Percentiles rank a stretch among this genome's conserved stretches.
These are phyloP conservation scores for Crotalus viridis DNA, from an alignment of 2,113 vertebrate species.

Conservation along the genomic window DNA sequence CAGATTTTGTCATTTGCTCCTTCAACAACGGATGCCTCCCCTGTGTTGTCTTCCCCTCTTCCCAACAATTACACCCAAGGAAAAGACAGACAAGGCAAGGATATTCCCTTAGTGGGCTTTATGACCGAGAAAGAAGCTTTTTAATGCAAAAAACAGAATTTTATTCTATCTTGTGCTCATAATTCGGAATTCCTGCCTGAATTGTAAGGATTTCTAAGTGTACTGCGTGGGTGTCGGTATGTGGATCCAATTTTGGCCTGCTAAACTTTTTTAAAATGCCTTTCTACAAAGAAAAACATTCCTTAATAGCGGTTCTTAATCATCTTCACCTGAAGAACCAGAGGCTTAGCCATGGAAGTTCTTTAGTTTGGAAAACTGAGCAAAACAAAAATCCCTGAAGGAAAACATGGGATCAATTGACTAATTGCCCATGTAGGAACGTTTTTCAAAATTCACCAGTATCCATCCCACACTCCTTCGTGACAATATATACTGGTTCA, in stretches of 20 bases:
- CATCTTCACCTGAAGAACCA: neutral
- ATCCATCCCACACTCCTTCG: neutral
- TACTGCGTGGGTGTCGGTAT: neutral
- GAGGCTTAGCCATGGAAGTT: neutral
- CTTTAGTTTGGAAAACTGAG: neutral
- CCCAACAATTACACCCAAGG: neutral
- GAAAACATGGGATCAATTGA: neutral
- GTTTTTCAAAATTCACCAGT: neutral
- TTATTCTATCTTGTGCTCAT: neutral
- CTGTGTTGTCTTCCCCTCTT: neutral
- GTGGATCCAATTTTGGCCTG: neutral
- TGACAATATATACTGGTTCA: constrained; percentile 17
- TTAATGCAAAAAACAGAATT: constrained; percentile 5
- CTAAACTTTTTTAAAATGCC: neutral
- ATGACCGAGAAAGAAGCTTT: neutral
- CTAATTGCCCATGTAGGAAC: neutral
- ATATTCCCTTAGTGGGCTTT: neutral
- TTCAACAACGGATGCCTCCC: neutral
- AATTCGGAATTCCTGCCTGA: neutral
- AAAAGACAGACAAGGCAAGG: neutral
- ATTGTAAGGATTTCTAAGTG: no score
- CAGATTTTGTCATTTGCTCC: constrained; percentile 1
- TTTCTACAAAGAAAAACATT: neutral
- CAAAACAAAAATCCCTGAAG: neutral
- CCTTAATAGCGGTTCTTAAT: neutral